phyloP scores from a whole-genome alignment of 2,113 vertebrate genomes.

The Actinemys pallida region DNA sequence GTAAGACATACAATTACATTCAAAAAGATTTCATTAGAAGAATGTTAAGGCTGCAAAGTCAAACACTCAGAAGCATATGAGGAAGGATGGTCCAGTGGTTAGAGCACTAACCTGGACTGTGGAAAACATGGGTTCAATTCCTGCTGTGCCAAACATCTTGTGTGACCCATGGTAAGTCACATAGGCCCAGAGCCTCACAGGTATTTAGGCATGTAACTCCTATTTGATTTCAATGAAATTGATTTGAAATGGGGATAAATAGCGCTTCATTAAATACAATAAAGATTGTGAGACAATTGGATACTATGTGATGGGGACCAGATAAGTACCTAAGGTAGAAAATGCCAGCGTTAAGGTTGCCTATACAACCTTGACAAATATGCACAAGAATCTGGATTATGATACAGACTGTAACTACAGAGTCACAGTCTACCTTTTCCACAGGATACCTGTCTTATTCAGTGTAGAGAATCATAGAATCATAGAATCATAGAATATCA shows the following conservation, averaged over 20 bases:
- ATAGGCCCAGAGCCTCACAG: too few relatives aligned
- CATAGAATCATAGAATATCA: too few relatives aligned
- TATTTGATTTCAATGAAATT: too few relatives aligned
- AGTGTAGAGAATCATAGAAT: too few relatives aligned
- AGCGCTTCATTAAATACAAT: neutral
- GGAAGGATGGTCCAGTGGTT: neutral
- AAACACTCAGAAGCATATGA: neutral
- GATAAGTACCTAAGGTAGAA: neutral
- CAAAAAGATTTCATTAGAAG: neutral
- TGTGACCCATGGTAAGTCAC: too few relatives aligned
- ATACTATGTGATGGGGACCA: neutral
- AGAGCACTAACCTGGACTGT: neutral
- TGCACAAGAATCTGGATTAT: neutral
- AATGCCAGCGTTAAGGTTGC: neutral
- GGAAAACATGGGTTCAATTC: constrained; percentile 2
- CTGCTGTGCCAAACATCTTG: neutral
- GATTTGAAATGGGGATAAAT: too few relatives aligned
- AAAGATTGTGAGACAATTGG: rapidly evolving
- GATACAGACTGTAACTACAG: neutral
- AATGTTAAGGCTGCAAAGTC: neutral
- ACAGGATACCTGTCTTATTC: neutral
- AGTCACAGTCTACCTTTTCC: neutral
- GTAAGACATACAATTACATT: neutral
- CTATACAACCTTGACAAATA: too few relatives aligned
- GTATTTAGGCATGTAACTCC: too few relatives aligned